Conservation (phyloP, 1,140 invertebrate species). For the Conus betulinus region DNA sequence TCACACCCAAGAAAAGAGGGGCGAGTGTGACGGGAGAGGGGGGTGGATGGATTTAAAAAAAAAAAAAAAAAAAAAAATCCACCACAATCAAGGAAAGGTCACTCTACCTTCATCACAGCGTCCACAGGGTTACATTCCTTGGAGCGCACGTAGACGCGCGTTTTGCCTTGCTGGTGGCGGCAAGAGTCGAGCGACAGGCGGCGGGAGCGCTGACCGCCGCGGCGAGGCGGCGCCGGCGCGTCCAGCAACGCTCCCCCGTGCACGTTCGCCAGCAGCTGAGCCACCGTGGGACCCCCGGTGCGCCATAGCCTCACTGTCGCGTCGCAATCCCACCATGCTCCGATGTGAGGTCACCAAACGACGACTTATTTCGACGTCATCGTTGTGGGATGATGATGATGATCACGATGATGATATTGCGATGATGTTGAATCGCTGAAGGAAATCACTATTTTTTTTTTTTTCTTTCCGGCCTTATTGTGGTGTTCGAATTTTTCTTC, state of each 20-base stretch:
- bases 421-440: no score
- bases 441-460: no score
- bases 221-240: neutral
- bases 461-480: no score
- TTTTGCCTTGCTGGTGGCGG: slow-evolving; percentile 32
- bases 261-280: slow-evolving; percentile 29
- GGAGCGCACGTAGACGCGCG: slow-evolving; percentile 30
- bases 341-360: no score
- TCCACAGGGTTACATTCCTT: neutral
- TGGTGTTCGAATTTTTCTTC: no score
- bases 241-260: slow-evolving; percentile 26
- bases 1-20: neutral
- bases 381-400: no score
- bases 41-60: neutral
- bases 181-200: slow-evolving; percentile 31
- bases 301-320: neutral
- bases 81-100: neutral
- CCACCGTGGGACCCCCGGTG: slow-evolving; percentile 17
- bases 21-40: neutral
- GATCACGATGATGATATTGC: no score
- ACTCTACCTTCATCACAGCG: neutral
- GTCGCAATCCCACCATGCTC: neutral
- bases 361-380: no score
- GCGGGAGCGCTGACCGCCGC: neutral
- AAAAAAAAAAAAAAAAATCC: no score